Evolutionary conservation across 2,113 vertebrate species (phyloP).

Genomic region (Struthio camelus): DNA sequence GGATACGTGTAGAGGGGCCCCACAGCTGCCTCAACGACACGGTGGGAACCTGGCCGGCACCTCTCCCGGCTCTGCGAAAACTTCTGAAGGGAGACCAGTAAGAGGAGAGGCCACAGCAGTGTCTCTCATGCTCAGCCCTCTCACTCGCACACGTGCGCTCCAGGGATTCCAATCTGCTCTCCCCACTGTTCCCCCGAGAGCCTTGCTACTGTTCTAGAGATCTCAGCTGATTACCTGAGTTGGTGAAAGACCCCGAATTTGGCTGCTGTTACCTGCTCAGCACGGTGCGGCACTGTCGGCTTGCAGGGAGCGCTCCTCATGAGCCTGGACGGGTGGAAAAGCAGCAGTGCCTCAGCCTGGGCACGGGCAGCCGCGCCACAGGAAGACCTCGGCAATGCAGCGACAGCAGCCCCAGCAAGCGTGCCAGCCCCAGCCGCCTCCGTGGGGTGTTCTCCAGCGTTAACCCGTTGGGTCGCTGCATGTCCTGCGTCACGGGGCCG

Average conservation of each 20-base stretch:
- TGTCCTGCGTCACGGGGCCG: not conserved
- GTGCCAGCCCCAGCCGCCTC: not conserved
- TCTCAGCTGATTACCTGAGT: not conserved
- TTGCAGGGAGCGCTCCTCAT: not conserved
- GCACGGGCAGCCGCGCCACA: not conserved
- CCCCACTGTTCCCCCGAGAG: not conserved
- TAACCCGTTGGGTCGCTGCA: not conserved
- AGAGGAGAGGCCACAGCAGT: not conserved
- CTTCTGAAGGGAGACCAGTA: rapidly evolving
- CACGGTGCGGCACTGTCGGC: not conserved
- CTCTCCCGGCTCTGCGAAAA: not conserved
- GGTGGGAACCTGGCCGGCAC: not conserved
- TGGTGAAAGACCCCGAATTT: not conserved
- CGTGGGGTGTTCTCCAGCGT: not conserved
- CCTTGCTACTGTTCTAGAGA: not conserved
- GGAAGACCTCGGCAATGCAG: not conserved
- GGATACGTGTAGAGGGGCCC: slow-evolving; percentile 77
- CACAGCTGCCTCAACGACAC: not conserved
- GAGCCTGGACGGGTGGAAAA: not conserved
- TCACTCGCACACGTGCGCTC: not conserved
- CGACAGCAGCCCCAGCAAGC: not conserved
- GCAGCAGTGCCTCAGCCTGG: not conserved
- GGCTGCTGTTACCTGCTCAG: not conserved
- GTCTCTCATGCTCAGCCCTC: not conserved
- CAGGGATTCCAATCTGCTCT: rapidly evolving